phyloP scores from a whole-genome alignment of 2,113 vertebrate genomes.

The Embiotoca jacksoni region DNA sequence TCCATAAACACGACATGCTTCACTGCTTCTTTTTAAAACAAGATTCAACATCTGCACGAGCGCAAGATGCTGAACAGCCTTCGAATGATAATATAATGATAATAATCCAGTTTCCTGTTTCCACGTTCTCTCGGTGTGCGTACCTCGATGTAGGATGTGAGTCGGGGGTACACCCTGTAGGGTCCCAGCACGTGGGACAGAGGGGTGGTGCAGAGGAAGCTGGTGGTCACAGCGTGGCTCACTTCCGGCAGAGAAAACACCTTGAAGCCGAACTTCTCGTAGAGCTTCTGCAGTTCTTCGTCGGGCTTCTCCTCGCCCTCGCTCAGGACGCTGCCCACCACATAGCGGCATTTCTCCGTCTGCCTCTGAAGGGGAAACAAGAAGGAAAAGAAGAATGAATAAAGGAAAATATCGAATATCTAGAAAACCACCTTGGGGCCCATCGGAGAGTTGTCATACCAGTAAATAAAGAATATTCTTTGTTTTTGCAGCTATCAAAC shows the following conservation, averaged over 20 bases:
- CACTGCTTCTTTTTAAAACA: no score
- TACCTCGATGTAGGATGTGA: constrained; percentile 94
- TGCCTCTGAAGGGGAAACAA: constrained; percentile 79
- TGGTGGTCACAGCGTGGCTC: constrained; percentile 92
- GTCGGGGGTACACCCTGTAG: constrained; percentile 89
- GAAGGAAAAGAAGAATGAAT: not conserved
- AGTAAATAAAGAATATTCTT: not conserved
- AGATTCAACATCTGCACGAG: no score
- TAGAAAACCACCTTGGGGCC: not conserved
- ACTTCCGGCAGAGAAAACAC: constrained; percentile 94
- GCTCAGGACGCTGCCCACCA: constrained; percentile 92
- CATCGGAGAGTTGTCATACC: not conserved
- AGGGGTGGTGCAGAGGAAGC: constrained; percentile 89
- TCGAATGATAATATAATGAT: no score
- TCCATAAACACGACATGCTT: no score
- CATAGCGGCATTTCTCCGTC: constrained; percentile 90
- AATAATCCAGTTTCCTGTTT: not conserved
- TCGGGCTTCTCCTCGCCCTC: constrained; percentile 90
- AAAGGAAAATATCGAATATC: not conserved
- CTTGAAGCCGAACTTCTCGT: constrained; percentile 93
- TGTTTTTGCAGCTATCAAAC: not conserved
- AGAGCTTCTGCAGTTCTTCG: constrained; percentile 88
- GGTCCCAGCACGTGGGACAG: constrained; percentile 90
- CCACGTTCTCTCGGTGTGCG: not conserved
- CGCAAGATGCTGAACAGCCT: no score